Evolutionary conservation across 1,140 invertebrate genomes (phyloP), one percentile per base, ranked within the genome.

Genomic region (Microplitis demolitor): DNA sequence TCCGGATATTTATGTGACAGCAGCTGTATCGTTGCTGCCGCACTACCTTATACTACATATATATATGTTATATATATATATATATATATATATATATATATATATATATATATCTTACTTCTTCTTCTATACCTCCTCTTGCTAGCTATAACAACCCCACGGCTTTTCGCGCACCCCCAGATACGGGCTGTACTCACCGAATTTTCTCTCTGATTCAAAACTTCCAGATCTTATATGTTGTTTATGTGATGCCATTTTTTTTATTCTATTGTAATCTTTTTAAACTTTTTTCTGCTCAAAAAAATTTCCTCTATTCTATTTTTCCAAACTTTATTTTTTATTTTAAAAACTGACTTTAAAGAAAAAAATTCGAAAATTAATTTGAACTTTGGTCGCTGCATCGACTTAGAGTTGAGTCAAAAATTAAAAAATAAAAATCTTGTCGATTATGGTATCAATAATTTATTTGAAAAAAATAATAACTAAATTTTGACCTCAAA

Each of bases 1-100:
- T 77, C 71, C 69, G 76, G 76, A 77, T 77, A 77, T 77, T 77
- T 77, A 77, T 77, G 76, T 77, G 76, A 75, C 76, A 77, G 76
- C 76, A 75, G 76, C 76, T 77, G 76, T 77, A 77, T 66, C 67
- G 76, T 73, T 60, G 71, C 66, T 31, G 61, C 51, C 66, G 62
- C 53, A 70, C 68, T 68, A 33, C n/a, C 61, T 54, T 61, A n/a
- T 56, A 24, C 61, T 51, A 39, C 58, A 2, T 37, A n/a, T 64
- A 13, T 16, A 64, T 24, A 9, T 24, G 14, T 8, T 31, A 9
- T 4, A 13, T 24, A 45, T 24, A 37, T 45, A 45, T 24, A 56
- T 6, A 50, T 51, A 54, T 24, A 61, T 24, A 5, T 24, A 56
- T 24, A 50, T 61, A 33, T 56, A n/a, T n/a, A n/a, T n/a, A n/a